Evolutionary conservation across 2,113 vertebrate genomes (phyloP).

Genomic region (Osmerus eperlanus): DNA sequence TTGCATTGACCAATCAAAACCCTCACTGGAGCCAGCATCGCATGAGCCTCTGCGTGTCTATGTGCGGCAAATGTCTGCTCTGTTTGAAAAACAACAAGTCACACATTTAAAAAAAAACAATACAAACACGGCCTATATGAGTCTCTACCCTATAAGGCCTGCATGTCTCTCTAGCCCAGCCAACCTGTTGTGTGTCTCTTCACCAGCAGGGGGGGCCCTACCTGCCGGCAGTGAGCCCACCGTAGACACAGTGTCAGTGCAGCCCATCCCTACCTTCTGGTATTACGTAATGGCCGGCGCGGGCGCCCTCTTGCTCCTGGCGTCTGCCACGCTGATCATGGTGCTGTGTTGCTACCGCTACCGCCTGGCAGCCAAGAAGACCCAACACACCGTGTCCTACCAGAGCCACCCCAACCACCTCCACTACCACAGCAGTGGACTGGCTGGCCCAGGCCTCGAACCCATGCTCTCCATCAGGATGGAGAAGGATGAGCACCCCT

Average conservation of each 20-base stretch:
- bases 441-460: slow-evolving; percentile 71
- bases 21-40: slow-evolving; percentile 51
- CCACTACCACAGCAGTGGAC: slow-evolving; percentile 73
- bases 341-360: slow-evolving; percentile 94
- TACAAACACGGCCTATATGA: slow-evolving; percentile 40
- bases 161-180: slow-evolving; percentile 78
- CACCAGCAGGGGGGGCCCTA: slow-evolving; percentile 91
- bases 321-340: slow-evolving; percentile 85
- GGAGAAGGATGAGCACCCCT: slow-evolving; percentile 81
- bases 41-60: slow-evolving; percentile 68
- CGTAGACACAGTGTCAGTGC: slow-evolving; percentile 95
- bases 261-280: slow-evolving; percentile 95
- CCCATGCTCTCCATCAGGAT: slow-evolving; percentile 92
- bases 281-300: slow-evolving; percentile 98
- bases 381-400: slow-evolving; percentile 87
- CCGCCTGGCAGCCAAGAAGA: slow-evolving; percentile 97
- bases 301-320: slow-evolving; percentile 91
- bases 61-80: slow-evolving; percentile 67
- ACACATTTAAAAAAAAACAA: slow-evolving; percentile 20
- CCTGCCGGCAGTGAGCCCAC: slow-evolving; percentile 94
- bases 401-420: slow-evolving; percentile 72
- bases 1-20: slow-evolving; percentile 47
- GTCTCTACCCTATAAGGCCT: slow-evolving; percentile 57
- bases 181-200: slow-evolving; percentile 87
- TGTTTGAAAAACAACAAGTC: slow-evolving; percentile 40